phyloP scores from a whole-genome alignment of 2,888 invertebrate species.

The Drosophila kokeensis region DNA sequence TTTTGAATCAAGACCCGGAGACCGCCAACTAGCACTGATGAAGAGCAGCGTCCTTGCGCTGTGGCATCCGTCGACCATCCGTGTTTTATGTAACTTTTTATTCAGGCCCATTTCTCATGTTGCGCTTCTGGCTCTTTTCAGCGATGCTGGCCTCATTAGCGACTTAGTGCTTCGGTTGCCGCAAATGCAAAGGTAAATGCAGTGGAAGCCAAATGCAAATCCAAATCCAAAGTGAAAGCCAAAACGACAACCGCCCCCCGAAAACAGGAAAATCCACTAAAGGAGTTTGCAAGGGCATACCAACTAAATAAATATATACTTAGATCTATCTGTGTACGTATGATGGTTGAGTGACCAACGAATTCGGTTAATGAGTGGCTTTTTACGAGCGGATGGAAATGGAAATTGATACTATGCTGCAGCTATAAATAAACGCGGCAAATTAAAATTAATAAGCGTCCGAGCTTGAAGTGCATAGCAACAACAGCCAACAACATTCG shows the following conservation, averaged over 20 bases:
- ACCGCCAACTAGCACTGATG: slow-evolving; percentile 38
- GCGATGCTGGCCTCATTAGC: slow-evolving; percentile 71
- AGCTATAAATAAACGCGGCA: slow-evolving; percentile 30
- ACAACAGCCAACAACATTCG: slow-evolving; percentile 9
- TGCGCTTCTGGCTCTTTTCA: slow-evolving; percentile 53
- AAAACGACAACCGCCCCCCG: slow-evolving; percentile 4
- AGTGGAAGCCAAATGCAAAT: slow-evolving; percentile 31
- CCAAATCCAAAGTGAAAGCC: slow-evolving; percentile 10
- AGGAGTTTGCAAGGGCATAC: slow-evolving; percentile 28
- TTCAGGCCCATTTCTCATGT: slow-evolving; percentile 45
- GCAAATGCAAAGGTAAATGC: slow-evolving; percentile 35
- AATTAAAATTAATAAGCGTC: slow-evolving; percentile 31
- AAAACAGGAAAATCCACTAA: slow-evolving; percentile 13
- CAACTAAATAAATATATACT: neutral
- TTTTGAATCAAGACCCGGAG: slow-evolving; percentile 17
- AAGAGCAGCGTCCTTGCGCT: slow-evolving; percentile 46
- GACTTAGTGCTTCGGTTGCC: slow-evolving; percentile 52
- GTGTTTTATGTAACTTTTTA: slow-evolving; percentile 49
- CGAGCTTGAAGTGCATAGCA: slow-evolving; percentile 19
- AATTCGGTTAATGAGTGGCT: slow-evolving; percentile 33
- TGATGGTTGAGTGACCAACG: slow-evolving; percentile 6
- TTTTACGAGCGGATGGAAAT: slow-evolving; percentile 37
- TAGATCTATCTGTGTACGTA: neutral
- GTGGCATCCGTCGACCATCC: slow-evolving; percentile 14
- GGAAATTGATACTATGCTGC: slow-evolving; percentile 48